These are phyloP conservation scores for Talpa occidentalis DNA, from an alignment of 2,113 vertebrate genomes.

Conservation along the genomic window DNA sequence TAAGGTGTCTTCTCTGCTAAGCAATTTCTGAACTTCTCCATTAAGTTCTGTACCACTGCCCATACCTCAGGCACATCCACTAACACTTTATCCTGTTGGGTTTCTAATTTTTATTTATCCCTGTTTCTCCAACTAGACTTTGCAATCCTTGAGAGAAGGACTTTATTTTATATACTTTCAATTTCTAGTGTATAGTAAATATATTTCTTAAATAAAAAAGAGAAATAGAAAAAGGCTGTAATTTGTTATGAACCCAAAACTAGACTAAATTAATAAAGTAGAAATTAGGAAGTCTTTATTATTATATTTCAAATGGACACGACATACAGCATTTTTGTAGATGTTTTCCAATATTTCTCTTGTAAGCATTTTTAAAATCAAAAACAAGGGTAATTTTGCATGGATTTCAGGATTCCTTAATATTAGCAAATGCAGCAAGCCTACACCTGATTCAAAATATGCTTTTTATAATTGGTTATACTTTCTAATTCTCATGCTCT, in stretches of 20 bases:
- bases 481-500: not conserved
- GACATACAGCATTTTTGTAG: not conserved
- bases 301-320: not conserved
- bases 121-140: not conserved
- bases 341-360: not conserved
- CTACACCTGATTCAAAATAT: not conserved
- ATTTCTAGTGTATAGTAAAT: not conserved
- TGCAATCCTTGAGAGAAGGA: not conserved
- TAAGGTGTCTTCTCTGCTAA: not conserved
- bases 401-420: not conserved
- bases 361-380: not conserved
- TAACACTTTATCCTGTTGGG: not conserved
- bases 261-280: not conserved
- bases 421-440: not conserved
- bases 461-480: not conserved
- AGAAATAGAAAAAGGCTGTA: not conserved
- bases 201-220: conserved; percentile 13
- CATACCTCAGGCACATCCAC: not conserved
- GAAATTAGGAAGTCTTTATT: not conserved
- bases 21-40: not conserved
- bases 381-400: not conserved
- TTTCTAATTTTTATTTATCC: not conserved
- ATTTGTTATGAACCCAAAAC: not conserved
- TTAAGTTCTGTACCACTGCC: not conserved
- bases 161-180: not conserved